Conservation (phyloP, 2,113 vertebrate species). For the Callaeas wilsoni region DNA sequence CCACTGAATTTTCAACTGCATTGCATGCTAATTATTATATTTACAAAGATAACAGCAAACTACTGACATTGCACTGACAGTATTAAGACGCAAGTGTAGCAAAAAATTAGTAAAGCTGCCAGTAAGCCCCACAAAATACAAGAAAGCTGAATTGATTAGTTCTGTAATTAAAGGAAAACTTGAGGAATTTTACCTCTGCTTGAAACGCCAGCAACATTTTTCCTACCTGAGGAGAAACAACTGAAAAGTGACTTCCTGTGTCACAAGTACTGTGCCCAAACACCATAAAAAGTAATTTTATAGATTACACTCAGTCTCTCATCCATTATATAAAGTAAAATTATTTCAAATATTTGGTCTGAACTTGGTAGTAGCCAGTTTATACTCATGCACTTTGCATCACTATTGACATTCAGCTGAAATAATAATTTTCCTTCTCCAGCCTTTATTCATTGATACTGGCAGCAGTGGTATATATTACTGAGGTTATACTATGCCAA, state of each 20-base stretch:
- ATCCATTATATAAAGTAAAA: neutral
- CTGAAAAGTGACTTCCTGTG: neutral
- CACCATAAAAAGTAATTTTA: neutral
- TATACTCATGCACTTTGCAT: neutral
- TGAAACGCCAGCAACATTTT: neutral
- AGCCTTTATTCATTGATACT: neutral
- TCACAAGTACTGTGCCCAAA: neutral
- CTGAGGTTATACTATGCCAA: neutral
- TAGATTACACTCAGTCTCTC: neutral
- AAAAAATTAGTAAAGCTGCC: neutral
- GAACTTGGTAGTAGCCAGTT: neutral
- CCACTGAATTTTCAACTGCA: neutral
- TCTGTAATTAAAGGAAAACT: neutral
- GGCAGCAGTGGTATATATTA: neutral
- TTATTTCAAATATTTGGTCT: neutral
- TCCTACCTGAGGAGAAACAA: neutral
- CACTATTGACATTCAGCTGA: neutral
- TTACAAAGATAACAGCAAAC: neutral
- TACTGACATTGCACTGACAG: neutral
- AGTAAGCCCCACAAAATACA: neutral
- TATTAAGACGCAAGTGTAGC: neutral
- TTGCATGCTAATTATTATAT: neutral
- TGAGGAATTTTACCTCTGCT: neutral
- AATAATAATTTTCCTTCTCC: neutral
- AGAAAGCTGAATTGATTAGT: neutral